These are phyloP conservation scores for Cinclus cinclus DNA, from an alignment of 2,113 vertebrate species.

Conservation along the genomic window DNA sequence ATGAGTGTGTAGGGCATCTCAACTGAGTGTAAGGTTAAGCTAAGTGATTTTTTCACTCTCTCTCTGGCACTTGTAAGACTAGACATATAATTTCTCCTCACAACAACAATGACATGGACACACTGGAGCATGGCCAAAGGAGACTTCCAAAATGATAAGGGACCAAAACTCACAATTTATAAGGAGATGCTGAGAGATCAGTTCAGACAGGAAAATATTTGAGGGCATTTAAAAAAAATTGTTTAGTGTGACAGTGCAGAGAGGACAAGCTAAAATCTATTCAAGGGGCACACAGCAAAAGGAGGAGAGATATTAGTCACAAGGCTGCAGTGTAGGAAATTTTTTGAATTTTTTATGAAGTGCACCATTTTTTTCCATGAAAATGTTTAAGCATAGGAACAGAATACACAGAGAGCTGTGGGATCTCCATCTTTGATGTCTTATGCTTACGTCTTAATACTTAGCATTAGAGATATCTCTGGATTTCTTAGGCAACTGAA, in stretches of 20 bases:
- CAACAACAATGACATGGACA: neutral
- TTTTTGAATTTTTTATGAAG: neutral
- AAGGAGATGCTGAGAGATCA: neutral
- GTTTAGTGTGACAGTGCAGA: neutral
- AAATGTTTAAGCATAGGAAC: neutral
- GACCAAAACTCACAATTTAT: accelerated
- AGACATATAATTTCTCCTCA: neutral
- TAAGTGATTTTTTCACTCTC: neutral
- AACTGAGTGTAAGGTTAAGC: neutral
- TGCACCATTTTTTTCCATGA: neutral
- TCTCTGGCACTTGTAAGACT: neutral
- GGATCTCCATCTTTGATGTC: neutral
- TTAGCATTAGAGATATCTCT: neutral
- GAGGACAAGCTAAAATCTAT: neutral
- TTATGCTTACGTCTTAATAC: neutral
- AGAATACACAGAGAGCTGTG: neutral
- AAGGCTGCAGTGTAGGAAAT: neutral
- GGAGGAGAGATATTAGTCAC: neutral
- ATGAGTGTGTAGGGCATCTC: neutral
- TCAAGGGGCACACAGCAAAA: neutral
- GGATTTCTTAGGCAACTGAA: neutral
- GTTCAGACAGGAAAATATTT: neutral
- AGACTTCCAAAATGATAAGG: neutral
- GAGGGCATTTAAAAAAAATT: neutral
- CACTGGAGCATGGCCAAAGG: neutral